Base-by-base conservation (phyloP, 2,113 vertebrate genomes). In the Chrysochloris asiatica region DNA sequence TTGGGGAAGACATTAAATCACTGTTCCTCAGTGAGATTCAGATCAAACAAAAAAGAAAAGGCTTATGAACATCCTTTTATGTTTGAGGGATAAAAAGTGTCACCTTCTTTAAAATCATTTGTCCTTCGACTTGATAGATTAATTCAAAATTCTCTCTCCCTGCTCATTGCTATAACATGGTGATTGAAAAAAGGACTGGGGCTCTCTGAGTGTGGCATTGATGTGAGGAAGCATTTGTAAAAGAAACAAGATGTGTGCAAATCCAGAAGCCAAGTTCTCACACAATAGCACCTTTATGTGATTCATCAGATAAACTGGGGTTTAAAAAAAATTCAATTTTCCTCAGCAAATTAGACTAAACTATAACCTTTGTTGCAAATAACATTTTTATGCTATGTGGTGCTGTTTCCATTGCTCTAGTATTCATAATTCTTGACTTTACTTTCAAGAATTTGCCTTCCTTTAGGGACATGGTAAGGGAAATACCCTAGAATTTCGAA, bases 401-500 rank as follows among this genome's bases (percentile, higher is more conserved):
- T 95, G 96, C 97, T 97, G 89, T 97, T 97, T 97, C 94, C 96
- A 96, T 95, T 96, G 93, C 94, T 93, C 82, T 92, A 83, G 67
- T 96, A 93, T 95, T 87, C 54, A 90, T 93, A 93, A 95, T 65
- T 93, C 91, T 95, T n/a, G 1, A 38, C 43, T 96, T 96, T 97
- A 87, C 92, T 47, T 78, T 80, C 87, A 52, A 54, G 65, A 92
- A 94, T 86, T 50, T 90, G 50, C 43, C 52, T 93, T 96, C 76
- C 71, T 91, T 89, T 88, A 94, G 75, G 93, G 90, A 86, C 91
- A 89, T 41, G 59, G 86, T 71, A 91, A 54, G 21, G 36, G n/a
- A 22, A 1, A 79, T 85, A 95, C 50, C 4, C 12, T 69, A 33
- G 8, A 48, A 73, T 93, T 88, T 79, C 36, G 86, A 92, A 56